Conservation (phyloP, 2,113 vertebrate genomes). For the Fulica atra region DNA sequence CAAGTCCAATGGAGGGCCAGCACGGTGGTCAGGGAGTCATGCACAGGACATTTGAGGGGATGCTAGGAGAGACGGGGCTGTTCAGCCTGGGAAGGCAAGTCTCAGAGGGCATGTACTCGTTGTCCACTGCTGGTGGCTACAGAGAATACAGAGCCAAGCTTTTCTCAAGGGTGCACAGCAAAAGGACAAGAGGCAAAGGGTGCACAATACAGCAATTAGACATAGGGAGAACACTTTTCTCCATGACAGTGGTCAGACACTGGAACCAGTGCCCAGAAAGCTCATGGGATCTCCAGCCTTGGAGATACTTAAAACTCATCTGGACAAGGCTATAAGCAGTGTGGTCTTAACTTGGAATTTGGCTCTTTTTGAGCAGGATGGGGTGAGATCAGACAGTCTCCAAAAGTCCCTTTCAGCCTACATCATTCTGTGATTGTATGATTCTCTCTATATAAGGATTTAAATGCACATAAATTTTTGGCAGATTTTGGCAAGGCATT, state of each 20-base stretch:
- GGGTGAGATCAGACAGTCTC: not conserved
- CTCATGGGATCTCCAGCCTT: not conserved
- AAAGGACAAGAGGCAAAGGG: not conserved
- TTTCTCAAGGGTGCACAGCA: not conserved
- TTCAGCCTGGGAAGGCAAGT: not conserved
- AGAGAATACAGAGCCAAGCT: not conserved
- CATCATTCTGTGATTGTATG: not conserved
- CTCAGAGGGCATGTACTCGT: not conserved
- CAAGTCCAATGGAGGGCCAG: not conserved
- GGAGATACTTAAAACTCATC: not conserved
- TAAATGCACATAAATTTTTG: not conserved
- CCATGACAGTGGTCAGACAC: not conserved
- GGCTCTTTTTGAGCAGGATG: not conserved
- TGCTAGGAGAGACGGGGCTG: not conserved
- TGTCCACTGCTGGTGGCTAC: not conserved
- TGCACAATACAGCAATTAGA: not conserved
- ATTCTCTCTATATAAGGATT: not conserved
- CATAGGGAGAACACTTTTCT: not conserved
- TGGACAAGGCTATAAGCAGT: not conserved
- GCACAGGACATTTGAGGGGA: not conserved
- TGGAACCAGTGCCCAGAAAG: not conserved
- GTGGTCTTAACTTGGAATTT: not conserved
- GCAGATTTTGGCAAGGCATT: not conserved
- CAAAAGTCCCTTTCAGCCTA: not conserved
- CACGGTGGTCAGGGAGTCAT: fast-evolving